phyloP scores from a whole-genome alignment of 2,797 vertebrate genomes.

The Acanthopagrus latus region DNA sequence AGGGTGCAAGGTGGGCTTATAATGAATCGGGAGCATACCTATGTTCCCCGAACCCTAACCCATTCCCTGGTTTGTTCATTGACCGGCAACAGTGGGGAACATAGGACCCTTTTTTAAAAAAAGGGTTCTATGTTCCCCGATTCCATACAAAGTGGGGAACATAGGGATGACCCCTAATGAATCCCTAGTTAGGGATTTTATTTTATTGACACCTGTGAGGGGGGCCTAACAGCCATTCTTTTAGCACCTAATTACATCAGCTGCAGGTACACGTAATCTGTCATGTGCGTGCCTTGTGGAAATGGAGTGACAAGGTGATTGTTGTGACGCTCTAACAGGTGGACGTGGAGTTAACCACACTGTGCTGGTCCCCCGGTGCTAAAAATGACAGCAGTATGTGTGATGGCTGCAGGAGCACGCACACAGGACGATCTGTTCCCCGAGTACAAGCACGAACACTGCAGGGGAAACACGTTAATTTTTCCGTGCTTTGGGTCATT shows the following conservation, averaged over 20 bases:
- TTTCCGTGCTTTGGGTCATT: background rate
- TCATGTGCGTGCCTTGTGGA: constrained; percentile 49
- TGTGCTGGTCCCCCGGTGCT: constrained; percentile 54
- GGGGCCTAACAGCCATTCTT: background rate
- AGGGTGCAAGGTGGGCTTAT: background rate
- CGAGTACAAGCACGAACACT: constrained; percentile 5
- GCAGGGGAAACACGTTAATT: background rate
- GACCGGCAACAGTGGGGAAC: no score
- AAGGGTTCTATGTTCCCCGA: no score
- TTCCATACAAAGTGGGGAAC: no score
- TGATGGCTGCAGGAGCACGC: constrained; percentile 13
- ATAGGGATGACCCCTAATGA: no score
- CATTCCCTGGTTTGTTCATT: no score
- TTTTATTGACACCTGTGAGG: constrained; percentile 5
- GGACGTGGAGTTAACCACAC: constrained; percentile 44
- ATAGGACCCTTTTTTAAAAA: no score
- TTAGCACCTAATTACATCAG: constrained; percentile 26
- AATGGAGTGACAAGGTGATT: constrained; percentile 47
- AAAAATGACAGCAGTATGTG: constrained; percentile 66
- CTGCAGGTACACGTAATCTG: constrained; percentile 13
- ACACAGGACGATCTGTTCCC: constrained; percentile 14
- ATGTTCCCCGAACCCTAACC: no score
- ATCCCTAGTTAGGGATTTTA: background rate
- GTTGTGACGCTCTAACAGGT: constrained; percentile 61
- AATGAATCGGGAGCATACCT: no score